Percentiles rank a stretch among this genome's conserved stretches.
Conservation (phyloP, 2,888 invertebrate genomes). For the Lamproptera curius region DNA sequence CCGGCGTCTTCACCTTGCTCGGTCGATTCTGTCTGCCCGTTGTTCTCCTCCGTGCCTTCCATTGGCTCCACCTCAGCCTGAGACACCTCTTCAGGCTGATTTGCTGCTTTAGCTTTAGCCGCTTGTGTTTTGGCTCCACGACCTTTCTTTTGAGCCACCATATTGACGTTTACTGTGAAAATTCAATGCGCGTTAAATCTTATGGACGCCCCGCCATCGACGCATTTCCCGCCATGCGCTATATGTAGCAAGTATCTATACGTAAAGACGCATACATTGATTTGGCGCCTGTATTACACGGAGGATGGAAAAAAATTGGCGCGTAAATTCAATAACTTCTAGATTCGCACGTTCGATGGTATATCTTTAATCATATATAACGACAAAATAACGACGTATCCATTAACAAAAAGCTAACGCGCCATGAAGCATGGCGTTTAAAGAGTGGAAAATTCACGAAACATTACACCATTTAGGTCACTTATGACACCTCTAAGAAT, state of each 20-base stretch:
- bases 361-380: constrained; percentile 7
- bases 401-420: constrained; percentile 47
- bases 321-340: background rate
- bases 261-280: constrained; percentile 26
- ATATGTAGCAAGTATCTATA: constrained; percentile 32
- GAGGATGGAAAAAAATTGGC: constrained; percentile 42
- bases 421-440: constrained; percentile 68
- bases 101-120: constrained; percentile 53
- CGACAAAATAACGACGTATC: constrained; percentile 48
- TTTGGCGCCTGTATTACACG: constrained; percentile 59
- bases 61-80: constrained; percentile 41
- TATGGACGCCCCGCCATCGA: constrained; percentile 32
- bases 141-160: constrained; percentile 71
- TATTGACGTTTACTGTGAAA: constrained; percentile 44
- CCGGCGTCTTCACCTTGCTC: constrained; percentile 41
- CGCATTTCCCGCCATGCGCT: constrained; percentile 53
- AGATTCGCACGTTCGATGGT: background rate
- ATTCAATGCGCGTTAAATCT: constrained; percentile 6
- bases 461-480: constrained; percentile 26
- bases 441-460: constrained; percentile 63
- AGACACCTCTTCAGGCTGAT: constrained; percentile 40
- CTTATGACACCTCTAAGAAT: constrained; percentile 9
- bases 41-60: constrained; percentile 52
- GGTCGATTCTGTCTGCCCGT: constrained; percentile 46
- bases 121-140: constrained; percentile 65